Conservation (phyloP, 1,140 invertebrate genomes). For the Neuroterus valhalla region DNA sequence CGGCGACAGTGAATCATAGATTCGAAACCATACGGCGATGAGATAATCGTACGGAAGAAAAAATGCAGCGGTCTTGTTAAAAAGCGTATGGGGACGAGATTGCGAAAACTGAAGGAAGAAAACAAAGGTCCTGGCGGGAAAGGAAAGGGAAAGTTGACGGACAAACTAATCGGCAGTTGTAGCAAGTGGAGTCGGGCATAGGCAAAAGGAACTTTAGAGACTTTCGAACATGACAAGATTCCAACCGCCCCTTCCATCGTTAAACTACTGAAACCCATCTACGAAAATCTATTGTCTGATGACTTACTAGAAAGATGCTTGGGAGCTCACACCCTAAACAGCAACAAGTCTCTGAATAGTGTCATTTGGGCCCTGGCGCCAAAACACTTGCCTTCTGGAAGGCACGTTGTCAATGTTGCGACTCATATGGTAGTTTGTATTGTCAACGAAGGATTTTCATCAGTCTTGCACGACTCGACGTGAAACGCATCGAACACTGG, state of each 20-base stretch:
- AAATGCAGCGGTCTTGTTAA: no score
- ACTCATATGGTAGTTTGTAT: slow-evolving; percentile 20
- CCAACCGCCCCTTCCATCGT: not conserved
- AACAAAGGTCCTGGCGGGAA: no score
- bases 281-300: slow-evolving; percentile 26
- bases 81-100: no score
- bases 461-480: not conserved
- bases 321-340: slow-evolving; percentile 33
- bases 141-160: not conserved
- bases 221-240: not conserved
- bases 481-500: no score
- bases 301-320: slow-evolving; percentile 29
- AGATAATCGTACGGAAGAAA: no score
- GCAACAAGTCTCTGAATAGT: slow-evolving; percentile 33
- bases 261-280: slow-evolving; percentile 32
- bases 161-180: slow-evolving; percentile 14
- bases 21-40: not conserved
- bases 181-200: slow-evolving; percentile 36
- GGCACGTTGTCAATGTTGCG: not conserved
- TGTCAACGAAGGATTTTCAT: slow-evolving; percentile 28
- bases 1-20: not conserved
- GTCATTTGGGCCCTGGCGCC: slow-evolving; percentile 22
- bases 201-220: not conserved
- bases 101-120: no score
- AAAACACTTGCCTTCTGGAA: not conserved